These are phyloP conservation scores for Drosophila neoperkinsi DNA, from an alignment of 2,888 invertebrate genomes.

Conservation along the genomic window DNA sequence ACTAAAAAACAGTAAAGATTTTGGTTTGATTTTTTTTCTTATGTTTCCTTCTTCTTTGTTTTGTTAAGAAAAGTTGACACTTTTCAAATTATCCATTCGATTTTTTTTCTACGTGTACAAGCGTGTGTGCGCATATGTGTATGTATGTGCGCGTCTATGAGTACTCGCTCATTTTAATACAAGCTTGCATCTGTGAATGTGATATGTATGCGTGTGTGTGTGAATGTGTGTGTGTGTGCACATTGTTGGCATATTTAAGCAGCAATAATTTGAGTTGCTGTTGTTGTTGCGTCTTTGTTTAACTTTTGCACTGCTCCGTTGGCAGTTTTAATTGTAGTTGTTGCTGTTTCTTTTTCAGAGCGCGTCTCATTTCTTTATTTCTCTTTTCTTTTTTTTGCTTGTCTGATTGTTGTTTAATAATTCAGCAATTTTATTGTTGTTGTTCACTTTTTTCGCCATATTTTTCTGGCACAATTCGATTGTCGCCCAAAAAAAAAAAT, in stretches of 20 bases:
- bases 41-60: not conserved
- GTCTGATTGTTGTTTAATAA: constrained; percentile 55
- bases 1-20: not conserved
- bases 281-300: constrained; percentile 57
- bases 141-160: constrained; percentile 41
- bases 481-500: constrained; percentile 15
- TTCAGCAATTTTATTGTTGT: constrained; percentile 40
- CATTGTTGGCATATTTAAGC: constrained; percentile 58
- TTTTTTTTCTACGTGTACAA: not conserved
- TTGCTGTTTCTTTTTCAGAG: constrained; percentile 5
- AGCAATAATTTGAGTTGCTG: constrained; percentile 18
- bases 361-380: constrained; percentile 25
- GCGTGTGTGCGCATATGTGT: constrained; percentile 4
- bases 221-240: constrained; percentile 25
- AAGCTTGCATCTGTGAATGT: constrained; percentile 4
- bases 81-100: not conserved
- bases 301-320: constrained; percentile 72
- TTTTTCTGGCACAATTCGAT: constrained; percentile 48
- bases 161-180: constrained; percentile 27
- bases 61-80: not conserved
- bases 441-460: not conserved
- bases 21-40: not conserved
- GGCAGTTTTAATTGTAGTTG: constrained; percentile 70
- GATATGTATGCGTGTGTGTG: constrained; percentile 5
- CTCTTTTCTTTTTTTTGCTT: constrained; percentile 28